Evolutionary conservation across 2,797 vertebrate genomes (phyloP), one percentile per base, ranked within the genome.

Genomic region (Silurus lanzhouensis): DNA sequence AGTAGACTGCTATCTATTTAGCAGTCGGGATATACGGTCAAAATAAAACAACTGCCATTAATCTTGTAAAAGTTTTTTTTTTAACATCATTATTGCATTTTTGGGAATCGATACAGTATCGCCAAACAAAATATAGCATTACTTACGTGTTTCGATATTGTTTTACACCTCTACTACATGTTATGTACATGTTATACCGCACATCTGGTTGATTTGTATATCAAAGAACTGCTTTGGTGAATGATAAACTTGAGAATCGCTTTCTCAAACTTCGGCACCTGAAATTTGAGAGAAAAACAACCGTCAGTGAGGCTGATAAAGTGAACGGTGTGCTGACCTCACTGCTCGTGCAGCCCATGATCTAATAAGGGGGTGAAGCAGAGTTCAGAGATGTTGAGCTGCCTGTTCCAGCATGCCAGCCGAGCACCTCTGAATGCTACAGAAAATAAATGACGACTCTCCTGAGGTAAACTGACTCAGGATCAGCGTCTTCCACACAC

Each of bases 311-410:
- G 89, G 89, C 89, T 89, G 84, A 61, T 85, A 83, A 89, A 64
- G 72, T 60, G 58, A 71, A 17, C 5, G 1, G n/a, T 83, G 86
- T 89, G 76, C 81, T 82, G 84, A 83, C 83, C 38, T 80, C 75
- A 83, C 64, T 85, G 83, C 57, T 67, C 46, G 77, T 88, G 85
- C 75, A 17, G 78, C 13, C 64, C 80, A 20, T 77, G 81, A 85
- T 90, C 87, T 90, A 88, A 91, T 90, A 88, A 79, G 52, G 75
- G 82, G 92, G 91, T 92, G 88, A 92, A 15, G 83, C 55, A 68
- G 86, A 92, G 92, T 91, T 93, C 91, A 92, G 83, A 61, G 82
- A 86, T 83, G 84, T 10, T 0, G 19, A 79, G 27, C 27, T 22
- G 82, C 67, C 0, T 72, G 88, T 74, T 81, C 52, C 52, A 75